phyloP scores from a whole-genome alignment of 2,113 vertebrate genomes.

The Numenius arquata region DNA sequence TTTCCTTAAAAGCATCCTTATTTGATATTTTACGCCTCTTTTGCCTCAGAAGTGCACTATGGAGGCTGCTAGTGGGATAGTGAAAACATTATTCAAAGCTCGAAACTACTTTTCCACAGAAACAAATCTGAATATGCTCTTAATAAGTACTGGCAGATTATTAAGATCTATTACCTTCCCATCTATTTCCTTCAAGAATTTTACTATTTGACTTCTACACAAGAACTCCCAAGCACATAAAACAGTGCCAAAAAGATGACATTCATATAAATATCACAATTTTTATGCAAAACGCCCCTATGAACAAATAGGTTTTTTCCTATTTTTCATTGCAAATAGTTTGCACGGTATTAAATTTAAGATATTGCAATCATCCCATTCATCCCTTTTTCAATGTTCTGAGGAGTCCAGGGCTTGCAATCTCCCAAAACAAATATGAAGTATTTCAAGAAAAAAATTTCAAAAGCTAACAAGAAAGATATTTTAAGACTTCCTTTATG shows the following conservation, averaged over 20 bases:
- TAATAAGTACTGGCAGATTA: not conserved
- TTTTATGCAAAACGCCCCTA: not conserved
- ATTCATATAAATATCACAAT: not conserved
- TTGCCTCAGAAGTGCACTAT: not conserved
- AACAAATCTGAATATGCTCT: not conserved
- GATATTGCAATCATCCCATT: not conserved
- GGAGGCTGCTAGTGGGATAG: not conserved
- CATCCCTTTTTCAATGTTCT: not conserved
- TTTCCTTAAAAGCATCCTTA: not conserved
- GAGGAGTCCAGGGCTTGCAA: not conserved
- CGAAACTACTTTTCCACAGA: not conserved
- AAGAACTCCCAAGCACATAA: not conserved
- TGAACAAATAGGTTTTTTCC: not conserved
- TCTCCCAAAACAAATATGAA: not conserved
- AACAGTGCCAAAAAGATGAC: not conserved
- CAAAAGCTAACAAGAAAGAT: slow-evolving; percentile 35
- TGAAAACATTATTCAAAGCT: not conserved
- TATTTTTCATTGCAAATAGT: not conserved
- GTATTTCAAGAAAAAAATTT: slow-evolving; percentile 27
- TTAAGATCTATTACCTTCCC: not conserved
- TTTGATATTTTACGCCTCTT: not conserved
- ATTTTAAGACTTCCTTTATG: slow-evolving; percentile 54
- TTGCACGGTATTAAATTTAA: not conserved
- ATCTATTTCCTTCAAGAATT: not conserved
- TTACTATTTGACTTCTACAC: not conserved